Conservation (phyloP, 2,888 invertebrate species). For the Eupsilia transversa region DNA sequence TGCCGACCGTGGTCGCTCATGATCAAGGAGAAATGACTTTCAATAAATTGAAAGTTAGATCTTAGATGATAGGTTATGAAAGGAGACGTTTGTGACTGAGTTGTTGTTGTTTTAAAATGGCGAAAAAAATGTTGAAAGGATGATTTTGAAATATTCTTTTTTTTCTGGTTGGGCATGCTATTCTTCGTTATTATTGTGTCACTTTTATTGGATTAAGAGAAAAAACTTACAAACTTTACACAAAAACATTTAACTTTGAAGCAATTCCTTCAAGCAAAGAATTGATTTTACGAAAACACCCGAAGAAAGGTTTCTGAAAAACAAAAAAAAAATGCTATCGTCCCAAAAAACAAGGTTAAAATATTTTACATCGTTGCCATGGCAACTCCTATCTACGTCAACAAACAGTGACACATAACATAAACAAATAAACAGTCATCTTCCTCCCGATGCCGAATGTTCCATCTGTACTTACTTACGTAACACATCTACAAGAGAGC, state of each 20-base stretch:
- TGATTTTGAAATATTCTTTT: background rate
- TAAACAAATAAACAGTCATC: constrained; percentile 20
- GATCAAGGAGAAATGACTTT: constrained; percentile 66
- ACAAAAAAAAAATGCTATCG: background rate
- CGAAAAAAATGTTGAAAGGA: background rate
- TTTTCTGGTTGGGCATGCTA: background rate
- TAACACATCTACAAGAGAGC: constrained; percentile 50
- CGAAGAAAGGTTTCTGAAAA: background rate
- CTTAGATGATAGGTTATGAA: constrained; percentile 26
- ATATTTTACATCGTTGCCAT: background rate
- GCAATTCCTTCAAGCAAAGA: background rate
- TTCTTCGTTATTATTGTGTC: background rate
- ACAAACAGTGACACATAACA: background rate
- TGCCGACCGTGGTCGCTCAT: constrained; percentile 44
- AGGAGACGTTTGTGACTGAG: constrained; percentile 10
- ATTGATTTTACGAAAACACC: background rate
- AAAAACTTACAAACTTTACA: background rate
- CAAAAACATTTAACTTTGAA: background rate
- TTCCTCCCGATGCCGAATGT: background rate
- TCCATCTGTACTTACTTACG: constrained; percentile 32
- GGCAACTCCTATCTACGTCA: background rate
- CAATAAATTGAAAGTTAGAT: constrained; percentile 61
- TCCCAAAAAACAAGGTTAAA: background rate
- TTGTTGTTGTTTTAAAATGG: background rate
- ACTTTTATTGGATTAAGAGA: background rate